Evolutionary conservation across 1,140 invertebrate genomes (phyloP).

Genomic region (Portunus trituberculatus): DNA sequence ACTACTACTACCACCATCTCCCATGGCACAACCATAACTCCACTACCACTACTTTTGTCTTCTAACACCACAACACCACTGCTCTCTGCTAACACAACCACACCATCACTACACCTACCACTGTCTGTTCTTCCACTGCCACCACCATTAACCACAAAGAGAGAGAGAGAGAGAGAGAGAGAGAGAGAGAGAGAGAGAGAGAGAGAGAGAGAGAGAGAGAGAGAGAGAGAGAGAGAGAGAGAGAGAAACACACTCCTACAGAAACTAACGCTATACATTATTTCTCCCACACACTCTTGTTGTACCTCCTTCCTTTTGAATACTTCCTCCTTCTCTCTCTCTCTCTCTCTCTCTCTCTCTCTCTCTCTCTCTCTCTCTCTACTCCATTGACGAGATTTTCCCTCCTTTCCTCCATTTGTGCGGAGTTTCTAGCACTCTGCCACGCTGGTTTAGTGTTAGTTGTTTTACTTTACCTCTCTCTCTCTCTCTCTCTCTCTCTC

Average conservation of each 20-base stretch:
- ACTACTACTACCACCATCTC: background rate
- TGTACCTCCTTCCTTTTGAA: background rate
- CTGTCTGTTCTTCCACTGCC: background rate
- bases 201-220: background rate
- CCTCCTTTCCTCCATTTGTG: background rate
- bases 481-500: constrained; percentile 9
- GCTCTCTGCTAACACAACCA: background rate
- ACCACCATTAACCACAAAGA: background rate
- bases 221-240: background rate
- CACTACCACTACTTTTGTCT: background rate
- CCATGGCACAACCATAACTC: background rate
- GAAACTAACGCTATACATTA: background rate
- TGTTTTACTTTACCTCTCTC: background rate
- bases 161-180: background rate
- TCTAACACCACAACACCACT: background rate
- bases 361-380: background rate
- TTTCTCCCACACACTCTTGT: background rate
- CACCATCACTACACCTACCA: background rate
- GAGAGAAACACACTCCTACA: background rate
- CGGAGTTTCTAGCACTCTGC: background rate
- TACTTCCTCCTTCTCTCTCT: background rate
- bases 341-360: background rate
- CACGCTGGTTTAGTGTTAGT: too few species aligned
- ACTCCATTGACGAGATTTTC: background rate
- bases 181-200: background rate